Evolutionary conservation across 2,113 vertebrate species (phyloP).

Genomic region (Propithecus coquereli): DNA sequence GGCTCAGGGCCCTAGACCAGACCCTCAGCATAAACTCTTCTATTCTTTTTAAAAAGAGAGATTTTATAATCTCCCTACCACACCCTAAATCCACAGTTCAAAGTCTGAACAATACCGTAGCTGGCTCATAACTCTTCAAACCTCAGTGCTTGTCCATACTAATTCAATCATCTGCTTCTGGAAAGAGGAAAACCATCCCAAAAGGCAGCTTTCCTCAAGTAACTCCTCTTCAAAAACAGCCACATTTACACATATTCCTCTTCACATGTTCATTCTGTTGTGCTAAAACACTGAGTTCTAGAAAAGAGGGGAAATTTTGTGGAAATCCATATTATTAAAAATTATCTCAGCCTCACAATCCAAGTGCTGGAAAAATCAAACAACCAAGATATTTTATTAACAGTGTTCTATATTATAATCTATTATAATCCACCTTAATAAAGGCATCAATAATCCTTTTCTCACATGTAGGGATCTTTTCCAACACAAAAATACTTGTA

Average conservation of each 20-base stretch:
- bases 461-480: not conserved
- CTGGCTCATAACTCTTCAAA: not conserved
- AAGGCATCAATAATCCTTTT: not conserved
- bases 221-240: not conserved
- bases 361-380: not conserved
- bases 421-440: not conserved
- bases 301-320: not conserved
- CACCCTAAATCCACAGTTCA: not conserved
- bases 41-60: not conserved
- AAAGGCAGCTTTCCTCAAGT: not conserved
- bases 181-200: not conserved
- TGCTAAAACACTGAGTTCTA: not conserved
- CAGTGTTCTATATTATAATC: not conserved
- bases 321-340: not conserved
- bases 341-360: not conserved
- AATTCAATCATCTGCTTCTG: not conserved
- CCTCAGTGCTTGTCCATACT: not conserved
- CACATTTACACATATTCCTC: not conserved
- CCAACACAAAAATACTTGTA: not conserved
- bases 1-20: not conserved
- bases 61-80: not conserved
- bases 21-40: not conserved
- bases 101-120: not conserved
- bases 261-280: not conserved
- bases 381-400: not conserved